A percentile compares a stretch with the other conserved stretches of the same genome.
Conservation (phyloP, 2,113 vertebrate species). For the Scomber scombrus region DNA sequence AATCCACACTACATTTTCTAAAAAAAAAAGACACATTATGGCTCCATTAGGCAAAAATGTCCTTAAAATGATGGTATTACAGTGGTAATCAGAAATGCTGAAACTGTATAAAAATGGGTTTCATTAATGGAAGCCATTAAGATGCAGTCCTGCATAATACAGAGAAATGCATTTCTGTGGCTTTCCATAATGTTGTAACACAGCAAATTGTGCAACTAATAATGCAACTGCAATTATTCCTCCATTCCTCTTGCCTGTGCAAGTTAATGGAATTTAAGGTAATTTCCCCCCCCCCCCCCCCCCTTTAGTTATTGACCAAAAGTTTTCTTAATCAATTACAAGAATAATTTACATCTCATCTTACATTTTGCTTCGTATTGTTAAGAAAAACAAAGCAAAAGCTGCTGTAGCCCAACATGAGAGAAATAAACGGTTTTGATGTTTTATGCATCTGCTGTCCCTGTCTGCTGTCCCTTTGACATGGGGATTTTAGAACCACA, state of each 20-base stretch:
- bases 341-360: constrained; percentile 1
- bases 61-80: constrained; percentile 2
- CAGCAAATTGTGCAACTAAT: constrained; percentile 11
- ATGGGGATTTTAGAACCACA: constrained; percentile 14
- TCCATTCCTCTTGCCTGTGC: constrained; percentile 7
- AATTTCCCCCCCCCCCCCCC: background rate
- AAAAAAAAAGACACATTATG: constrained; percentile 7
- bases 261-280: constrained; percentile 19
- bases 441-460: constrained; percentile 54
- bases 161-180: constrained; percentile 6
- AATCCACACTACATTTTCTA: background rate
- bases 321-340: constrained; percentile 23
- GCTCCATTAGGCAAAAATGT: background rate
- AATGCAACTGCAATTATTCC: background rate
- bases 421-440: constrained; percentile 33
- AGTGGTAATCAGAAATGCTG: constrained; percentile 1
- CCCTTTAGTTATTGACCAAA: constrained; percentile 15
- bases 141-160: background rate
- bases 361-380: background rate
- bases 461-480: constrained; percentile 8
- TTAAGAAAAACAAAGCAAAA: background rate
- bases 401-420: constrained; percentile 5
- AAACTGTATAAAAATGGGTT: background rate
- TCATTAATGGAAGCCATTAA: constrained; percentile 1
- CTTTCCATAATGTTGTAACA: background rate